Base-by-base conservation (phyloP, 2,113 vertebrate species). In the Clarias magur region DNA sequence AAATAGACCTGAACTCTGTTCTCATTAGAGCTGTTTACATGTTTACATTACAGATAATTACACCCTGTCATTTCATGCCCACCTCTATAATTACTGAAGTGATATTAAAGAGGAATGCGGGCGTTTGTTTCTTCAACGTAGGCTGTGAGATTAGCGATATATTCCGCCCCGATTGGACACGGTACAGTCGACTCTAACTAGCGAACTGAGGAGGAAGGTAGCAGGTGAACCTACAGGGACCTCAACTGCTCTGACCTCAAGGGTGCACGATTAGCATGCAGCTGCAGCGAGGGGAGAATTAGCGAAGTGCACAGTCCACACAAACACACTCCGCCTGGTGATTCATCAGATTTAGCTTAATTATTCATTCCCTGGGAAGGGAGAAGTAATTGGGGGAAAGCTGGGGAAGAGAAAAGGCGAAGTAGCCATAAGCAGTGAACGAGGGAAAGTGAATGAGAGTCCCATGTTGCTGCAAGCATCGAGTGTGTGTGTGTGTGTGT, bases 311-410 rank as follows among this genome's bases (percentile, higher is more conserved):
- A 82, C 34, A 75, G 83, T 88, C 78, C 87, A 85, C 78, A 80
- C 83, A 85, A 85, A 56, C 30, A 34, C 42, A 79, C 62, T 56
- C 27, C 56, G 4, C 38, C 67, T 54, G 57, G 87, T 65, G 56
- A 85, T 88, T 85, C 76, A 88, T 88, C 83, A 81, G 70, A 75
- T 62, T 85, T 85, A n/a, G 34, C 34, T 85, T 70, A 86, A 80
- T 80, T 86, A 81, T 72, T 68, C 76, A 80, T 86, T 80, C 60
- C 62, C 27, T 25, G 34, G n/a, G 65, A 81, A 21, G 38, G 16
- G 78, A 72, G n/a, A 48, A 12, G 75, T 85, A 79, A 80, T 85
- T 85, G 75, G 75, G 38, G 34, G 73, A 25, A 80, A 67, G 11
- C 75, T 76, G 25, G 12, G 9, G 84, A 62, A 48, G 6, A 34